Percentiles rank a stretch among this genome's conserved stretches.
Evolutionary conservation across 1,140 invertebrate genomes (phyloP).

Genomic region (Gonioctena quinquepunctata): DNA sequence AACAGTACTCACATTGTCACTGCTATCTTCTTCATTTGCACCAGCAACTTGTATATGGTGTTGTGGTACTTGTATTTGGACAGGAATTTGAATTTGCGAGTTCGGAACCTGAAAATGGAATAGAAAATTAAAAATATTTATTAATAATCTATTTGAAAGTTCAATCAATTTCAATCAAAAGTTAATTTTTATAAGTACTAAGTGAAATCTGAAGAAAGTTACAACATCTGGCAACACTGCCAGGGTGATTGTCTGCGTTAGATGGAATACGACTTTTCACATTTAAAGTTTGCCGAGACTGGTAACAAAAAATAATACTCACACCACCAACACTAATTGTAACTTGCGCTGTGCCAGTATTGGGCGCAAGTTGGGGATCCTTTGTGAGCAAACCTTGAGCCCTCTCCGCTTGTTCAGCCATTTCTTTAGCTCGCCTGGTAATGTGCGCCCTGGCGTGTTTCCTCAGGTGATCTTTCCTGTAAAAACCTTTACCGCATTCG

Average conservation of each 20-base stretch:
- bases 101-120: conserved; percentile 47
- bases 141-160: too few relatives aligned
- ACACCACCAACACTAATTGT: conserved; percentile 62
- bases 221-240: too few relatives aligned
- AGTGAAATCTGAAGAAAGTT: too few relatives aligned
- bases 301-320: conserved; percentile 37
- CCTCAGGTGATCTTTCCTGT: conserved; percentile 79
- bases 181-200: too few relatives aligned
- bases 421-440: conserved; percentile 70
- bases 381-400: conserved; percentile 28
- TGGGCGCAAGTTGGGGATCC: neutral
- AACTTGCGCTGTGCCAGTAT: conserved; percentile 50
- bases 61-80: conserved; percentile 55
- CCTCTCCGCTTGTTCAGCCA: conserved; percentile 51
- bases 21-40: conserved; percentile 36
- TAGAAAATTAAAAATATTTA: neutral
- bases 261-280: neutral
- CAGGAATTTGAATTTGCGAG: conserved; percentile 53
- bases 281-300: neutral
- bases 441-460: conserved; percentile 78
- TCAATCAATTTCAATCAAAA: too few relatives aligned
- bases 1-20: conserved; percentile 55
- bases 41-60: conserved; percentile 49
- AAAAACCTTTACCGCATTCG: conserved; percentile 76
- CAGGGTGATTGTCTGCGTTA: too few relatives aligned